Evolutionary conservation across 2,797 vertebrate genomes (phyloP).

Genomic region (Heliangelus exortis): DNA sequence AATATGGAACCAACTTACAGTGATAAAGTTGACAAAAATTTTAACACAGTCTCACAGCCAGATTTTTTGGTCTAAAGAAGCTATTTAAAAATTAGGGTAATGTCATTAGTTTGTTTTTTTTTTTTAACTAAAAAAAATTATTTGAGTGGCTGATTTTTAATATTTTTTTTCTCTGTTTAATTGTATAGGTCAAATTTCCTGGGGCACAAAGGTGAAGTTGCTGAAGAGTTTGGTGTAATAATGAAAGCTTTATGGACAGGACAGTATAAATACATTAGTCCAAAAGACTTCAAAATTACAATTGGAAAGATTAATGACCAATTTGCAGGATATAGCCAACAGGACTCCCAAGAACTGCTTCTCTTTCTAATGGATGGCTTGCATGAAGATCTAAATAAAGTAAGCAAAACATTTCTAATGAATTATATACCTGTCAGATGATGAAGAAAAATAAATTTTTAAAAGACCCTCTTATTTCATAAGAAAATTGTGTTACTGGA

Average conservation of each 20-base stretch:
- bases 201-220: constrained; percentile 97
- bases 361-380: constrained; percentile 98
- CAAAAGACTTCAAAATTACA: constrained; percentile 95
- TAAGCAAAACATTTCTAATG: constrained; percentile 56
- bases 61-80: not conserved
- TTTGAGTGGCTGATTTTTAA: not conserved
- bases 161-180: not conserved
- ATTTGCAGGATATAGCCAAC: constrained; percentile 93
- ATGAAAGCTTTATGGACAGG: constrained; percentile 97
- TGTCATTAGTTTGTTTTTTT: not conserved
- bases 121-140: not conserved
- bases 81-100: not conserved
- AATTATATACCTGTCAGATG: not conserved
- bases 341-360: constrained; percentile 97
- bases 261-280: constrained; percentile 93
- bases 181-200: constrained; percentile 89
- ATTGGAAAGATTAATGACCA: constrained; percentile 97
- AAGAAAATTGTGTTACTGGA: not conserved
- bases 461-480: not conserved
- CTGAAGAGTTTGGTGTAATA: constrained; percentile 96
- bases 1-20: not conserved
- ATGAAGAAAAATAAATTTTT: not conserved
- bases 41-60: not conserved
- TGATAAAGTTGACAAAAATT: not conserved
- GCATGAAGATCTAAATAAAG: constrained; percentile 98